Evolutionary conservation across 2,113 vertebrate genomes (phyloP).

Genomic region (Anguilla japonica): DNA sequence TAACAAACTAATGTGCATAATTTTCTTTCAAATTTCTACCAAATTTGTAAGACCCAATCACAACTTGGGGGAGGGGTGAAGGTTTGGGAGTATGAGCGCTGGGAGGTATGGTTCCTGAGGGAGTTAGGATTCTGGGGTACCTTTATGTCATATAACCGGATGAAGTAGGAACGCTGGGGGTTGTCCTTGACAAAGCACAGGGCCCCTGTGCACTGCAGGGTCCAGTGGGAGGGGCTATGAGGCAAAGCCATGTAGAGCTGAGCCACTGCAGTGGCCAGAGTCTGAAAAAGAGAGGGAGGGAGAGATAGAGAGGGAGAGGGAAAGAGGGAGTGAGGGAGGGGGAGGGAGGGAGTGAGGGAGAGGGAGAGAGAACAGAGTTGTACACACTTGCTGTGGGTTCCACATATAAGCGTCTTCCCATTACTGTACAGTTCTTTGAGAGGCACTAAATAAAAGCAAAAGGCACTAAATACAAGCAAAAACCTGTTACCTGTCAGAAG

Average conservation of each 20-base stretch:
- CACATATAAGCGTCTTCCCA: too few species aligned
- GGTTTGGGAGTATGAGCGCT: too few species aligned
- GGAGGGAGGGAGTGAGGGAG: background rate
- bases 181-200: constrained; percentile 86
- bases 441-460: too few species aligned
- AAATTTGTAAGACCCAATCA: too few species aligned
- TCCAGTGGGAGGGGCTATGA: constrained; percentile 72
- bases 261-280: constrained; percentile 75
- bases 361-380: background rate
- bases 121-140: constrained; percentile 52
- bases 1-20: too few species aligned
- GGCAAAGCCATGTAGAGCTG: constrained; percentile 81
- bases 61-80: too few species aligned
- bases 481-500: too few species aligned
- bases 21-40: too few species aligned
- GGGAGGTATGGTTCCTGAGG: too few species aligned
- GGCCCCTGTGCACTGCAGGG: constrained; percentile 76
- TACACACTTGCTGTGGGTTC: too few species aligned
- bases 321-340: background rate
- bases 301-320: background rate
- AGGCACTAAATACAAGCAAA: too few species aligned
- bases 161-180: constrained; percentile 83
- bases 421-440: too few species aligned
- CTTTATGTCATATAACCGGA: constrained; percentile 81
- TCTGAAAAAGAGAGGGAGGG: constrained; percentile 54